Conservation (phyloP, 2,113 vertebrate species). For the Pluvianellus socialis region DNA sequence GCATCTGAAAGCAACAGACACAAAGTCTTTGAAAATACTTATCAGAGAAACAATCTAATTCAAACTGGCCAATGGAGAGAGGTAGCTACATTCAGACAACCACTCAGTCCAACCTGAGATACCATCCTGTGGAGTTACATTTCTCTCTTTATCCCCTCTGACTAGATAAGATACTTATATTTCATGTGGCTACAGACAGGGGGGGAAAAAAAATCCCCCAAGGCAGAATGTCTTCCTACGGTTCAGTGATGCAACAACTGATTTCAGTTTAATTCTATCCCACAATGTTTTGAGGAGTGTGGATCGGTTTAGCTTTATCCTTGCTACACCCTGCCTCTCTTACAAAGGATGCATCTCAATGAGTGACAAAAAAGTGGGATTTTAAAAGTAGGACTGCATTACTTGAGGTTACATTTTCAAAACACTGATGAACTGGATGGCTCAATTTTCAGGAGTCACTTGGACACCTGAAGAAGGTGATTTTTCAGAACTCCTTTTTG, state of each 20-base stretch:
- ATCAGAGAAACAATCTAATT: slow-evolving; percentile 25
- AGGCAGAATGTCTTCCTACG: background rate
- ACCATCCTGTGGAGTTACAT: background rate
- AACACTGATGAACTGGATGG: background rate
- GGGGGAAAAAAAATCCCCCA: background rate
- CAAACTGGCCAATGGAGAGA: background rate
- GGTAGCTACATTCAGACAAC: background rate
- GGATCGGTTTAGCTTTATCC: background rate
- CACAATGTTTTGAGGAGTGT: background rate
- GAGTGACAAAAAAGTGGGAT: background rate
- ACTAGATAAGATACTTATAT: slow-evolving; percentile 48
- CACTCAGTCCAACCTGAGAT: background rate
- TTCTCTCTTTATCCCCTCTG: slow-evolving; percentile 11
- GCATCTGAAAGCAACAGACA: background rate
- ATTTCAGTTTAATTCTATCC: slow-evolving; percentile 26
- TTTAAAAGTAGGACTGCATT: background rate
- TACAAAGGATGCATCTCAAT: background rate
- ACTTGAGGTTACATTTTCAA: background rate
- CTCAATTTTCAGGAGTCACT: background rate
- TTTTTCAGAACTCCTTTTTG: background rate
- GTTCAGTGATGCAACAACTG: background rate
- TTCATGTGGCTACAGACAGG: background rate
- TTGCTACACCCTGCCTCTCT: background rate
- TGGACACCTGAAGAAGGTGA: fast-evolving
- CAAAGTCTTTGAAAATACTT: background rate